phyloP scores from a whole-genome alignment of 1,140 invertebrate genomes.

The Pteromalus puparum region DNA sequence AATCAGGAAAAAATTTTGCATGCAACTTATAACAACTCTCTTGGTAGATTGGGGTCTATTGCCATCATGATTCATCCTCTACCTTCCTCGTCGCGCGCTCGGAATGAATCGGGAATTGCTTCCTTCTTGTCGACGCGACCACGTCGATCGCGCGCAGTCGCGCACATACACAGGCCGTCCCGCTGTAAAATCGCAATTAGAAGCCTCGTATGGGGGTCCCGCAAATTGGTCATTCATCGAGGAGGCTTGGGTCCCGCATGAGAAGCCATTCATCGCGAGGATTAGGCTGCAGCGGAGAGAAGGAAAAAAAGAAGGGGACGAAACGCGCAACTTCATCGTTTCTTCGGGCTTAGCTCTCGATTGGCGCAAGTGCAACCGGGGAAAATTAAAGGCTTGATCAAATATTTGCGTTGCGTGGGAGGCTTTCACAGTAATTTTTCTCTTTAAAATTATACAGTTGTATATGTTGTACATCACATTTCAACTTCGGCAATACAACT shows the following conservation, averaged over 20 bases:
- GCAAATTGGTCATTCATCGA: slow-evolving; percentile 64
- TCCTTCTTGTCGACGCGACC: slow-evolving; percentile 56
- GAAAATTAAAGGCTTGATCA: not conserved
- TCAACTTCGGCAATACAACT: too few relatives aligned
- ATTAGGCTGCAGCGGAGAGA: not conserved
- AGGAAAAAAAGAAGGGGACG: not conserved
- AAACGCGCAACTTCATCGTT: slow-evolving; percentile 19
- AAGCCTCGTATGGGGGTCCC: slow-evolving; percentile 51
- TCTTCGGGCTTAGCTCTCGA: not conserved
- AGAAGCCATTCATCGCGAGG: slow-evolving; percentile 15
- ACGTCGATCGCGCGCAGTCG: not conserved
- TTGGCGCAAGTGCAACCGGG: not conserved
- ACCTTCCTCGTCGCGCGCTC: slow-evolving; percentile 1
- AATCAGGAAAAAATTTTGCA: not conserved
- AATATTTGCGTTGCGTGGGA: not conserved
- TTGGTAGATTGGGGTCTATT: slow-evolving; percentile 60
- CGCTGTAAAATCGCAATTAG: slow-evolving; percentile 65
- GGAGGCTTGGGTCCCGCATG: not conserved
- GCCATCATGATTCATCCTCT: slow-evolving; percentile 63
- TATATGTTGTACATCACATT: too few relatives aligned
- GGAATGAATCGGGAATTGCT: slow-evolving; percentile 62
- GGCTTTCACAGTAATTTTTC: not conserved
- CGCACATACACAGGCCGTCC: slow-evolving; percentile 19
- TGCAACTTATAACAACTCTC: not conserved
- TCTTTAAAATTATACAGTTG: too few relatives aligned